Conservation (phyloP, 1,140 invertebrate genomes). For the Pectinophora gossypiella region DNA sequence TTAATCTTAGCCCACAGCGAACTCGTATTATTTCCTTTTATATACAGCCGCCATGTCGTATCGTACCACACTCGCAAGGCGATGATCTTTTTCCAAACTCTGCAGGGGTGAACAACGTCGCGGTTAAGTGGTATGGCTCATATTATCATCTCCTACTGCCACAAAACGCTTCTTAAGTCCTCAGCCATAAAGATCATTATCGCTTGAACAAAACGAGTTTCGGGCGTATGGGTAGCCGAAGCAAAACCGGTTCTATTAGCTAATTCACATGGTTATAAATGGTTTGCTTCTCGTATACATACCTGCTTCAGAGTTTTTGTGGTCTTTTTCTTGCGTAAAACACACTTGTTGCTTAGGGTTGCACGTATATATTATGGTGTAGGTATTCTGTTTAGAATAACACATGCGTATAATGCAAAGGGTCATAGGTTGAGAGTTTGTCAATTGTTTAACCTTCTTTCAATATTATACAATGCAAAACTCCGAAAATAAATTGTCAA, state of each 20-base stretch:
- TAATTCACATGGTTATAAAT: slow-evolving; percentile 58
- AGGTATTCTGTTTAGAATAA: neutral
- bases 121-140: slow-evolving; percentile 32
- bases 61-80: neutral
- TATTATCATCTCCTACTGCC: neutral
- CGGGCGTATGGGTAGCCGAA: slow-evolving; percentile 27
- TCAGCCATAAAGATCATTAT: slow-evolving; percentile 40
- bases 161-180: slow-evolving; percentile 25
- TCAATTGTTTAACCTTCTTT: too few relatives aligned
- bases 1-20: neutral
- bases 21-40: neutral
- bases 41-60: neutral
- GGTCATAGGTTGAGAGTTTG: neutral
- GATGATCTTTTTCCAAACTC: slow-evolving; percentile 60
- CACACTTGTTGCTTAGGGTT: slow-evolving; percentile 69
- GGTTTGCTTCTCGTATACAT: slow-evolving; percentile 41
- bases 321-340: slow-evolving; percentile 64
- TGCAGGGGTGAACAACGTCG: slow-evolving; percentile 52
- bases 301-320: slow-evolving; percentile 72
- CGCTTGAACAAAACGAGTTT: slow-evolving; percentile 21
- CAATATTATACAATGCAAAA: too few relatives aligned
- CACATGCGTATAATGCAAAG: neutral
- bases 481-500: too few relatives aligned
- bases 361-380: slow-evolving; percentile 18
- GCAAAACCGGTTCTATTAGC: slow-evolving; percentile 61